Percentiles rank a stretch among this genome's conserved stretches.
These are phyloP conservation scores for Virgularia gustaviana DNA, from an alignment of 92 coral and sea anemone genomes.

Conservation along the genomic window DNA sequence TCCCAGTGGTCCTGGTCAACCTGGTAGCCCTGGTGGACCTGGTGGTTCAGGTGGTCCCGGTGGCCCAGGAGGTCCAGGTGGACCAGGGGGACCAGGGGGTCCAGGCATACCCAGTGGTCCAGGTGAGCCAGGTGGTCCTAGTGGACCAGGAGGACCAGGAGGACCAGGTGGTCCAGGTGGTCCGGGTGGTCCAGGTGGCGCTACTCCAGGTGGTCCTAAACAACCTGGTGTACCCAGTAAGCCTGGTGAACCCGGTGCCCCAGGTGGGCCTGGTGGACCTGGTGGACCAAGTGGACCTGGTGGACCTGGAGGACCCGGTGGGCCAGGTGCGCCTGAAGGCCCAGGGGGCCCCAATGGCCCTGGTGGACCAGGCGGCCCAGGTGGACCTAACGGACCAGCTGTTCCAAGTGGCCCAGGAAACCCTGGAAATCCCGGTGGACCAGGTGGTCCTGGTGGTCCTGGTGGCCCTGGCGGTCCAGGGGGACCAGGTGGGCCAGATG, in stretches of 20 bases:
- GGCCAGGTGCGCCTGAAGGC: conserved; percentile 68
- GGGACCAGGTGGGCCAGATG: conserved; percentile 34
- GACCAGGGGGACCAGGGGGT: conserved; percentile 40
- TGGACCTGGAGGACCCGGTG: conserved; percentile 68
- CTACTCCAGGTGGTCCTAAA: conserved; percentile 47
- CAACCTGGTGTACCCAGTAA: conserved; percentile 57
- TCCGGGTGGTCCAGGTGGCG: conserved; percentile 42
- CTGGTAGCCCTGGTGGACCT: conserved; percentile 45
- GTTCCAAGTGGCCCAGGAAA: conserved; percentile 49
- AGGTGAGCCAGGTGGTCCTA: conserved; percentile 42
- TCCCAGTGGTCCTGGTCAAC: conserved; percentile 47
- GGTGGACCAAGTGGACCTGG: conserved; percentile 72
- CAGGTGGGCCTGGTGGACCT: conserved; percentile 60
- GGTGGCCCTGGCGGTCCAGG: conserved; percentile 77
- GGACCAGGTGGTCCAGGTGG: conserved; percentile 56
- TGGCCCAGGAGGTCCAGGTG: conserved; percentile 56
- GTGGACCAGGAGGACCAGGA: conserved; percentile 62
- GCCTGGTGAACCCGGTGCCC: conserved; percentile 50
- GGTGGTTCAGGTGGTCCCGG: conserved; percentile 41
- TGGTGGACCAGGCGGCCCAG: conserved; percentile 40
- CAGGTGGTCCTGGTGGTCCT: conserved; percentile 55
- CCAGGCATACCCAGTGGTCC: conserved; percentile 56
- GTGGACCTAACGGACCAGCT: conserved; percentile 54
- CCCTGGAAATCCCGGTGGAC: conserved; percentile 48
- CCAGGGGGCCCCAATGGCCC: conserved; percentile 59